Base-by-base conservation (phyloP, 2,888 invertebrate species). In the Apodemia hepburni region DNA sequence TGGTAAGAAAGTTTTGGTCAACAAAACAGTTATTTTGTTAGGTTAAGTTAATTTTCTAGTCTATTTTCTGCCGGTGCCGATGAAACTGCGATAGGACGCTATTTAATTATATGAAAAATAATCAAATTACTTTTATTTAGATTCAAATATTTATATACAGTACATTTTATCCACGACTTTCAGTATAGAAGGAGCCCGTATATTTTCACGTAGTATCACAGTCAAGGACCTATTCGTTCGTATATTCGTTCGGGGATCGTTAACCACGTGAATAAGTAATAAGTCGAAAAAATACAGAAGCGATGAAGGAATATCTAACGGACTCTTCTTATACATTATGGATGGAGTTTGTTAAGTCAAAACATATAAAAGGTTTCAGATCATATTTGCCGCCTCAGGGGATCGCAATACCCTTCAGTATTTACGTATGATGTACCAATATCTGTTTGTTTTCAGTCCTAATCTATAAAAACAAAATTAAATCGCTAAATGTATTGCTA, bases 211-310 rank as follows among this genome's bases (percentile, higher is more conserved):
- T 80, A 66, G 64, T 69, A 68, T 54, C 49, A 66, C 66, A 64
- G 61, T 73, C 70, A 71, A 72, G 71, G 72, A 74, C 80, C 79
- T 79, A 73, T 78, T n/a, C n/a, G n/a, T n/a, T n/a, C n/a, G n/a
- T n/a, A n/a, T n/a, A 80, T 80, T 77, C 73, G 75, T 71, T 68
- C 66, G 61, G 73, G 75, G 77, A 66, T 74, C 73, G 74, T 75
- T 76, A 78, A 72, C 76, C 73, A 76, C 71, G 71, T 79, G 82
- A 84, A 83, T 81, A 81, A 78, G 76, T 82, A 76, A 81, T 73
- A 72, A 59, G 61, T 58, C 66, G 63, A 61, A 62, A 66, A 59
- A 65, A 66, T 65, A 62, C 60, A 61, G 59, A 57, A 66, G 63
- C 65, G 58, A 61, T 42, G 42, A 54, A 15, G 22, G 27, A 27